Base-by-base conservation (phyloP, 2,797 vertebrate genomes). In the Muscicapa striata region DNA sequence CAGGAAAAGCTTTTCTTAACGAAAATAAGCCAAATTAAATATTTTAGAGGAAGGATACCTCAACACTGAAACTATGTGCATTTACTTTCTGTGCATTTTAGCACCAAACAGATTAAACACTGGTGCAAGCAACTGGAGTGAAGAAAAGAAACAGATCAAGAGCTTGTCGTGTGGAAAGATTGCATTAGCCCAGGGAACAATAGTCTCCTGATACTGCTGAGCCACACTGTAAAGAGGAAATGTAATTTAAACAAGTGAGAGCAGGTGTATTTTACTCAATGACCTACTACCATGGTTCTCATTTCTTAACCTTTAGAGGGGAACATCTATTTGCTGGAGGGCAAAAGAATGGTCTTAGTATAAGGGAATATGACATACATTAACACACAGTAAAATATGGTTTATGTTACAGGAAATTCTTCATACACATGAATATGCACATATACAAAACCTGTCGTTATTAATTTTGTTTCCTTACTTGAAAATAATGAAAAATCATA, bases 131-230 rank as follows among this genome's bases (percentile, higher is more conserved):
- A 95, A 96, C 64, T 82, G 74, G 82, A 97, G 86, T 85, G 78
- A 90, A 96, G 93, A 96, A 95, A 96, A 98, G 93, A 89, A 94
- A 96, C 22, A 91, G 78, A 94, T 93, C 84, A 90, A 96, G 93
- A 97, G 90, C 80, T 96, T 79, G 96, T 95, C 70, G 8, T 69
- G 78, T 97, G 95, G 96, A 97, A 97, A 97, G 89, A 97, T 77
- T 92, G 78, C 91, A 96, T 97, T 97, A 97, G 73, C 84, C 90
- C 72, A 92, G 75, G 84, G 91, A 97, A 96, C 82, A 91, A 91
- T 55, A 94, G 90, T 87, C 92, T 90, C 79, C 85, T 95, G 96
- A 96, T 89, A 94, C 84, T 96, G 95, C 94, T 97, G 97, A 97
- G 85, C 87, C 68, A 57, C 63, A 57, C 48, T n/a, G 67, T 69